Evolutionary conservation across 37 sponge, comb jelly and placozoan species (phyloP).

Genomic region (Agelas oroides): DNA sequence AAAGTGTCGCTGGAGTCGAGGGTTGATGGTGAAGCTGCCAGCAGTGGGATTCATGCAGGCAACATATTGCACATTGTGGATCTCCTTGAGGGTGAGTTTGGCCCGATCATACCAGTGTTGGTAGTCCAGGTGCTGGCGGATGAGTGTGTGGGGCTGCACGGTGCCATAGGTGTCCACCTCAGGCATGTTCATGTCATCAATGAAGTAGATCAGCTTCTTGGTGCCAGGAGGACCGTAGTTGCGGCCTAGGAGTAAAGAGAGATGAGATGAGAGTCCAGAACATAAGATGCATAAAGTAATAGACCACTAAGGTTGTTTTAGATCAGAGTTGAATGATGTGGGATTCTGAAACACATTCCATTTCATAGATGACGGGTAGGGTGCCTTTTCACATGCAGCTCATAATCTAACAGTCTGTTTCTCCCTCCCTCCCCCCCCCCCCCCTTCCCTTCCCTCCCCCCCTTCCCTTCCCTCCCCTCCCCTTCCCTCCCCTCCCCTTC

Average conservation of each 20-base stretch:
- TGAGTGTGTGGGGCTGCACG: slow-evolving; percentile 97
- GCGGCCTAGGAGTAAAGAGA: slow-evolving; percentile 40
- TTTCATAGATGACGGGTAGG: too few relatives aligned
- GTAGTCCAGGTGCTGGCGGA: slow-evolving; percentile 98
- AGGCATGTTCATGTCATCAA: slow-evolving; percentile 99
- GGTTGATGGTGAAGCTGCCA: slow-evolving; percentile 99
- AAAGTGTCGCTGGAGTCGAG: slow-evolving; percentile 98
- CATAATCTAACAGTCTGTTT: too few relatives aligned
- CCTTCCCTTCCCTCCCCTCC: too few relatives aligned
- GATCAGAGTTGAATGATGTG: background rate
- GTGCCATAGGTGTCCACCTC: slow-evolving; percentile 98
- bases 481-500: too few relatives aligned
- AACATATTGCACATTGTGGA: slow-evolving; percentile 96
- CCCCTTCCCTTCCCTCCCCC: too few relatives aligned
- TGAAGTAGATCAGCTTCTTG: slow-evolving; percentile 97
- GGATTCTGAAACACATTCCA: too few relatives aligned
- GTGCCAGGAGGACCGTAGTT: slow-evolving; percentile 98
- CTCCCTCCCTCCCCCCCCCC: too few relatives aligned
- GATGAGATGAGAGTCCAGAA: background rate
- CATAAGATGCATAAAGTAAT: background rate
- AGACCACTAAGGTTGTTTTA: background rate
- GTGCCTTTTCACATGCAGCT: too few relatives aligned
- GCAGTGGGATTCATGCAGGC: slow-evolving; percentile 99
- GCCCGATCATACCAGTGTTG: slow-evolving; percentile 96
- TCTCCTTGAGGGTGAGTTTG: slow-evolving; percentile 95